Percentiles rank a stretch among this genome's conserved stretches.
These are phyloP conservation scores for Lateolabrax maculatus DNA, from an alignment of 2,797 vertebrate genomes.

Conservation along the genomic window DNA sequence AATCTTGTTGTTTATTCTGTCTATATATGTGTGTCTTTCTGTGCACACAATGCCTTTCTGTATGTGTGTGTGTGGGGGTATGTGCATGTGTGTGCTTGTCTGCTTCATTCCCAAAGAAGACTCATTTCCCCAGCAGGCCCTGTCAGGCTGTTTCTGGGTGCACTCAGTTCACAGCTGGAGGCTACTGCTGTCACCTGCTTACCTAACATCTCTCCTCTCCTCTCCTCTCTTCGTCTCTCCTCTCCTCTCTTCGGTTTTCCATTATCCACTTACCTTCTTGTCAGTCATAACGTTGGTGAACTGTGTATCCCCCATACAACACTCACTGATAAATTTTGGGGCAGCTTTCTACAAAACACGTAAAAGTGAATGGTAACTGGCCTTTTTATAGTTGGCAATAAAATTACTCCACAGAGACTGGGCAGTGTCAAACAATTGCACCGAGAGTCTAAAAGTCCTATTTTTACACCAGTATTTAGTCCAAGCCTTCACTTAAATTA, in stretches of 20 bases:
- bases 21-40: conserved; percentile 44
- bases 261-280: conserved; percentile 44
- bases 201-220: conserved; percentile 64
- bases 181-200: conserved; percentile 80
- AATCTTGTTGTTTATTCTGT: conserved; percentile 59
- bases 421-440: conserved; percentile 32
- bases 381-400: conserved; percentile 48
- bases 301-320: conserved; percentile 35
- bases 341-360: conserved; percentile 31
- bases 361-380: conserved; percentile 26
- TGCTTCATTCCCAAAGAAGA: conserved; percentile 74
- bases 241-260: conserved; percentile 24
- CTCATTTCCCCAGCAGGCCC: conserved; percentile 82
- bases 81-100: conserved; percentile 49
- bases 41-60: too few species aligned
- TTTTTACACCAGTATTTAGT: conserved; percentile 64
- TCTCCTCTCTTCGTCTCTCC: conserved; percentile 26
- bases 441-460: conserved; percentile 39
- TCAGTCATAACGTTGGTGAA: conserved; percentile 40
- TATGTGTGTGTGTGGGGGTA: conserved; percentile 22
- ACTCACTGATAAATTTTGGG: conserved; percentile 29
- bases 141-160: conserved; percentile 82
- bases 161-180: conserved; percentile 80
- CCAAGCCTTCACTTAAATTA: conserved; percentile 48
- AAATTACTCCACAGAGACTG: conserved; percentile 55